A percentile compares a stretch with the other conserved stretches of the same genome.
Conservation (phyloP, 2,888 invertebrate genomes). For the Hypsopygia costalis region DNA sequence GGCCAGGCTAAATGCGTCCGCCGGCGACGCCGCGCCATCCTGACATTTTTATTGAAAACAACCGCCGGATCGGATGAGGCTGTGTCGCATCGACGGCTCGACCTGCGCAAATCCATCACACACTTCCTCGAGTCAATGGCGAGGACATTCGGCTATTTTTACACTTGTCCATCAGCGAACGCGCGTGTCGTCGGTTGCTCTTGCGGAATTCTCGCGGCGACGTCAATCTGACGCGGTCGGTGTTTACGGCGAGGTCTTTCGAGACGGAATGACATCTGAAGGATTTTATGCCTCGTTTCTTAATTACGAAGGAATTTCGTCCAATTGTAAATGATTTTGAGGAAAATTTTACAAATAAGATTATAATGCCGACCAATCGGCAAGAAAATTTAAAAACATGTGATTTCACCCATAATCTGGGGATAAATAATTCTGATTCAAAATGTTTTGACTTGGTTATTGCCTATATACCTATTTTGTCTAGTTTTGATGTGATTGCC, state of each 20-base stretch:
- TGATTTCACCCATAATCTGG: no score
- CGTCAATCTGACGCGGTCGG: conserved; percentile 37
- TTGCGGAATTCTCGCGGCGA: conserved; percentile 35
- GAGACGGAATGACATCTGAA: background rate
- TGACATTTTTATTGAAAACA: conserved; percentile 78
- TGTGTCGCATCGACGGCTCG: conserved; percentile 51
- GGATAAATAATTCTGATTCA: no score
- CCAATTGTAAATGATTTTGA: no score
- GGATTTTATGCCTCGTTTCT: conserved; percentile 4
- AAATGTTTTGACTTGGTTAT: no score
- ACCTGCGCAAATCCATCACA: conserved; percentile 67
- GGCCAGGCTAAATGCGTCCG: conserved; percentile 73
- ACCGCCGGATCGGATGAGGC: conserved; percentile 63
- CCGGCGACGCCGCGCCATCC: conserved; percentile 65
- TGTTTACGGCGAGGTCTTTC: conserved; percentile 2
- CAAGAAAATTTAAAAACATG: no score
- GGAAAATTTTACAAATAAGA: no score
- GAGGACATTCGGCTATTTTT: conserved; percentile 69
- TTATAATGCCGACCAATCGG: no score
- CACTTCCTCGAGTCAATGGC: conserved; percentile 75
- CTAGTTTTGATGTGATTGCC: no score
- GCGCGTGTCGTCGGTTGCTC: conserved; percentile 25
- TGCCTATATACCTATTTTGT: no score
- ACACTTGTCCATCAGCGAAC: conserved; percentile 51
- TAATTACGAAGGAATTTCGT: background rate